Base-by-base conservation (phyloP, 2,888 invertebrate genomes). In the Eupithecia centaureata region DNA sequence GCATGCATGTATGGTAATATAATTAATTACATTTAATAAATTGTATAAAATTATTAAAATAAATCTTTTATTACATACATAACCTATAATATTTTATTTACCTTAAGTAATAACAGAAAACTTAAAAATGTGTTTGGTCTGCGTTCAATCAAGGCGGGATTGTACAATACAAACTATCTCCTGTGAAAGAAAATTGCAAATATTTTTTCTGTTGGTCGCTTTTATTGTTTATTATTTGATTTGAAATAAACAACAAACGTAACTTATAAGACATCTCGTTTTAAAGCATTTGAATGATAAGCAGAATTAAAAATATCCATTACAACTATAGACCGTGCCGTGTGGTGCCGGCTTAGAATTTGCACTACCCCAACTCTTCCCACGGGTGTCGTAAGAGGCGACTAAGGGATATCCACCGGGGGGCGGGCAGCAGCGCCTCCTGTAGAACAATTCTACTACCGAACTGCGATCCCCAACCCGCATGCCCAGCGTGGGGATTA, bases 41-140 rank as follows among this genome's bases (percentile, higher is more conserved):
- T 82, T 83, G 78, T 83, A 82, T 78, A 82, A 82, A 80, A 82
- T 79, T 74, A 82, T 77, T 78, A 79, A 80, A 79, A 81, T 78
- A 79, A 69, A 75, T 77, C 73, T 81, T 77, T 80, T 77, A 76
- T 76, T 80, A 72, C 27, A 72, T 74, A 73, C 27, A 73, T 73
- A 77, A 76, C 74, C 71, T 80, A 79, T 76, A 71, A 66, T 72
- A 75, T 27, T 35, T 58, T 68, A 56, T 52, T 28, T 56, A 47
- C 47, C 38, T 38, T 13, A 27, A 52, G 4, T 38, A 28, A 13
- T 30, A 63, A 60, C 30, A 56, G 42, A 54, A 32, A 51, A 54
- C 18, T 42, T 54, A 62, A 63, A 63, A 63, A 63, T 60, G 32
- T 66, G 30, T 52, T 32, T 42, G 5, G 25, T 28, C 33, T 54